Conservation (phyloP, 2,113 vertebrate species). For the Maccullochella peelii region DNA sequence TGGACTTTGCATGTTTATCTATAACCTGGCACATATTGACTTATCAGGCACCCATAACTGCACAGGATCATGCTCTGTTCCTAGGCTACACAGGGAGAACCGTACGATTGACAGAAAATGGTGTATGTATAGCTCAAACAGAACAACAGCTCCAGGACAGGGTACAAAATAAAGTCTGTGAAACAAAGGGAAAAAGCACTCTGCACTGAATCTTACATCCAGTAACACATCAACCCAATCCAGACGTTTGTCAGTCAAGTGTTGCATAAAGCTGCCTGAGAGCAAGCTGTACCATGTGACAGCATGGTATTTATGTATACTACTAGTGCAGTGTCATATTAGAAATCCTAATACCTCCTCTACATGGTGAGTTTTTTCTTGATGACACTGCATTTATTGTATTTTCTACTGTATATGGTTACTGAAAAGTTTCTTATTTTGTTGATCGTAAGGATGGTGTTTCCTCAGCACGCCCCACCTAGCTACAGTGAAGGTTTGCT, state of each 20-base stretch:
- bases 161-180: not conserved
- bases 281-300: conserved; percentile 5
- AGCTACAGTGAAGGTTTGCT: conserved; percentile 7
- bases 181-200: conserved; percentile 6
- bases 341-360: not conserved
- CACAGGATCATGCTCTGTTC: conserved; percentile 17
- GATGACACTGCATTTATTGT: not conserved
- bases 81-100: conserved; percentile 15
- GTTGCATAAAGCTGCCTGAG: conserved; percentile 18
- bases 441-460: not conserved
- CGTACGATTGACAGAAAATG: not conserved
- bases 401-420: not conserved
- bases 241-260: conserved; percentile 2
- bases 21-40: conserved; percentile 32
- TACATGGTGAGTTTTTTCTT: not conserved
- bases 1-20: conserved; percentile 79
- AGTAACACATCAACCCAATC: not conserved
- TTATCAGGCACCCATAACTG: conserved; percentile 52
- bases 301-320: not conserved
- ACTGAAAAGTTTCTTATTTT: not conserved
- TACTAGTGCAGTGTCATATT: not conserved
- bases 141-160: not conserved
- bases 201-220: not conserved
- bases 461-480: conserved; percentile 23
- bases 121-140: not conserved